A percentile compares a stretch with the other conserved stretches of the same genome.
Evolutionary conservation across 2,113 vertebrate species (phyloP).

Genomic region (Aegithalos caudatus): DNA sequence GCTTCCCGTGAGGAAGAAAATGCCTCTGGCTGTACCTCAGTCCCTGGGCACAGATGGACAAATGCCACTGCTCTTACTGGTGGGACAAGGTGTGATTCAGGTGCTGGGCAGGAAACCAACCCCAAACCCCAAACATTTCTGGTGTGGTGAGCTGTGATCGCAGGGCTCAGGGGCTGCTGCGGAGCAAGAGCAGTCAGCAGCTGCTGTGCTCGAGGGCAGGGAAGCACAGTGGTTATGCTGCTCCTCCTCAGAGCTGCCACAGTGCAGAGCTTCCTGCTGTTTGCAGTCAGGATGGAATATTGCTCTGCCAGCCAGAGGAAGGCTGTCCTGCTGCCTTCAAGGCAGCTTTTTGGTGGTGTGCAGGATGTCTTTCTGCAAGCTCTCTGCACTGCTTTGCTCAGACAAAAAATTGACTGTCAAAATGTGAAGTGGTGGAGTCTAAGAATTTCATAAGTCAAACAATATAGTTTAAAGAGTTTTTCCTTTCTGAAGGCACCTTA

Average conservation of each 20-base stretch:
- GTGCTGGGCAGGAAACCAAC: not conserved
- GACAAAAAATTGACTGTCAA: not conserved
- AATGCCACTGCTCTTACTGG: not conserved
- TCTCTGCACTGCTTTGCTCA: not conserved
- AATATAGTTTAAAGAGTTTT: not conserved
- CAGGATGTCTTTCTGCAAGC: not conserved
- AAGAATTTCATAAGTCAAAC: not conserved
- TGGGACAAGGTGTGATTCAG: not conserved
- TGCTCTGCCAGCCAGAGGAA: not conserved
- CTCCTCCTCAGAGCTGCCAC: not conserved
- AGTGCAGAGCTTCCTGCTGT: not conserved
- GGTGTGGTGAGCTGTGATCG: accelerated
- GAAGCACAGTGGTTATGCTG: not conserved
- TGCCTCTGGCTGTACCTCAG: not conserved
- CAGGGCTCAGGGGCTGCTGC: not conserved
- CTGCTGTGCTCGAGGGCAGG: not conserved
- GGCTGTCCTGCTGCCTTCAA: not conserved
- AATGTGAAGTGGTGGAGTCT: not conserved
- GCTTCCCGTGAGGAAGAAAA: not conserved
- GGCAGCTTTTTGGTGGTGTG: not conserved
- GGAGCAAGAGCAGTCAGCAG: not conserved
- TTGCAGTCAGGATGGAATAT: not conserved
- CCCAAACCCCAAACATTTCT: not conserved
- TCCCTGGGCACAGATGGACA: not conserved
- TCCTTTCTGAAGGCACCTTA: not conserved